Conservation (phyloP, 1,140 invertebrate species). For the Pseudomyrmex flavicornis region DNA sequence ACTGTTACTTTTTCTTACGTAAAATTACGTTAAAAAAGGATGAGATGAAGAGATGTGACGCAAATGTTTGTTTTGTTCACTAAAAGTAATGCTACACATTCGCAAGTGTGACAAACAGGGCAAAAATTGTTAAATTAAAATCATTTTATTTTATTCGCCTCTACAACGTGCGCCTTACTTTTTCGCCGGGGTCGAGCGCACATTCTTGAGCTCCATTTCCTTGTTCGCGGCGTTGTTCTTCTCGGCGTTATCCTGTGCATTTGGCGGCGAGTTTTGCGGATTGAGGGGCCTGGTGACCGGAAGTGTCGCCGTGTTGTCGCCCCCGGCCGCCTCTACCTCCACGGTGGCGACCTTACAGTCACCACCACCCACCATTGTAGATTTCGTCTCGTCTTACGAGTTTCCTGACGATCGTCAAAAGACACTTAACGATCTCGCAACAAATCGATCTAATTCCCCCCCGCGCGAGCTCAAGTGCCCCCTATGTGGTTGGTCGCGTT, state of each 20-base stretch:
- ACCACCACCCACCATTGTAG: slow-evolving; percentile 88
- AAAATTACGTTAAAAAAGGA: background rate
- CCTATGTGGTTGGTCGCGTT: slow-evolving; percentile 49
- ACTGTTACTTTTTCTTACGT: background rate
- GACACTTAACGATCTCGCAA: slow-evolving; percentile 49
- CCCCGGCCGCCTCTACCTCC: slow-evolving; percentile 89
- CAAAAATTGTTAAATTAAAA: slow-evolving; percentile 8
- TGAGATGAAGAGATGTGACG: background rate
- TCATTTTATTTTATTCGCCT: slow-evolving; percentile 27
- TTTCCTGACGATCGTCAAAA: slow-evolving; percentile 65
- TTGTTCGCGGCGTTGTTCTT: slow-evolving; percentile 93
- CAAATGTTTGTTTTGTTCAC: background rate
- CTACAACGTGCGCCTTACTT: slow-evolving; percentile 86
- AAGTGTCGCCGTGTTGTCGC: slow-evolving; percentile 94
- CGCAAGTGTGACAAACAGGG: background rate
- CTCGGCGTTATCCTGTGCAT: slow-evolving; percentile 88
- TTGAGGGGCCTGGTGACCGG: slow-evolving; percentile 89
- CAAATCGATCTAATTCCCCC: slow-evolving; percentile 19
- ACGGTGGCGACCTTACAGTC: slow-evolving; percentile 95
- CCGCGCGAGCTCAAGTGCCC: slow-evolving; percentile 50
- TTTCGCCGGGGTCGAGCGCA: slow-evolving; percentile 92
- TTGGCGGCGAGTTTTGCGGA: slow-evolving; percentile 87
- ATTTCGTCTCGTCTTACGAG: slow-evolving; percentile 52
- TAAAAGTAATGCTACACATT: background rate
- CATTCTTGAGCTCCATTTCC: slow-evolving; percentile 94